Evolutionary conservation across 2,797 vertebrate genomes (phyloP).

Genomic region (Trachops cirrhosus): DNA sequence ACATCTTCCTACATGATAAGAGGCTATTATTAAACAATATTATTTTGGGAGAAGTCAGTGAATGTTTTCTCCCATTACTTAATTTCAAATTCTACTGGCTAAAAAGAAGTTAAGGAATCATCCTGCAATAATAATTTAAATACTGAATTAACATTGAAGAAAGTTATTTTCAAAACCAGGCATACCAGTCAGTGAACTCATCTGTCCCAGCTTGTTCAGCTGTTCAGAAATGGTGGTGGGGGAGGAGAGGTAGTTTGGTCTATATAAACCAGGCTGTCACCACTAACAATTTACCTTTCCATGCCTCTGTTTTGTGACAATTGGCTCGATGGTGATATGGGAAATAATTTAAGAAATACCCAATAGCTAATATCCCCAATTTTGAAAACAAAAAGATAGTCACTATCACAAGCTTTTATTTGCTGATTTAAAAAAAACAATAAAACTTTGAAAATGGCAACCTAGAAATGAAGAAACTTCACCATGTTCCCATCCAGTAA

Average conservation of each 20-base stretch:
- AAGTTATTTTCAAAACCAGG: not conserved
- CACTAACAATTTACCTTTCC: not conserved
- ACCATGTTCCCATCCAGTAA: not conserved
- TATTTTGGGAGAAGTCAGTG: not conserved
- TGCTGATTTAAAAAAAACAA: not conserved
- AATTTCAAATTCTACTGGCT: constrained; percentile 5
- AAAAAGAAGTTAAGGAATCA: not conserved
- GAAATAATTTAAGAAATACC: not conserved
- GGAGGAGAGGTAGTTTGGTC: not conserved
- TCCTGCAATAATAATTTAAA: not conserved
- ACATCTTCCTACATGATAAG: not conserved
- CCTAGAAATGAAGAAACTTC: constrained; percentile 14
- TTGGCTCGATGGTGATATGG: not conserved
- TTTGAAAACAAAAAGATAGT: not conserved
- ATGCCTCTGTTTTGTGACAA: not conserved
- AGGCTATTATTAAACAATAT: not conserved
- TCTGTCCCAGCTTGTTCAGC: not conserved
- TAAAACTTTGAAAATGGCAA: constrained; percentile 5
- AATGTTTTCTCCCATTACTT: not conserved
- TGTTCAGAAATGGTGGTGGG: not conserved
- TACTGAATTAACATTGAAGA: not conserved
- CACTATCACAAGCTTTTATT: not conserved
- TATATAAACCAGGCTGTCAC: not conserved
- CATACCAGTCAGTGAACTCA: not conserved
- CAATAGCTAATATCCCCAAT: not conserved